Evolutionary conservation across 2,888 invertebrate species (phyloP), one percentile per base, ranked within the genome.

Genomic region (Diadegma fenestrale): DNA sequence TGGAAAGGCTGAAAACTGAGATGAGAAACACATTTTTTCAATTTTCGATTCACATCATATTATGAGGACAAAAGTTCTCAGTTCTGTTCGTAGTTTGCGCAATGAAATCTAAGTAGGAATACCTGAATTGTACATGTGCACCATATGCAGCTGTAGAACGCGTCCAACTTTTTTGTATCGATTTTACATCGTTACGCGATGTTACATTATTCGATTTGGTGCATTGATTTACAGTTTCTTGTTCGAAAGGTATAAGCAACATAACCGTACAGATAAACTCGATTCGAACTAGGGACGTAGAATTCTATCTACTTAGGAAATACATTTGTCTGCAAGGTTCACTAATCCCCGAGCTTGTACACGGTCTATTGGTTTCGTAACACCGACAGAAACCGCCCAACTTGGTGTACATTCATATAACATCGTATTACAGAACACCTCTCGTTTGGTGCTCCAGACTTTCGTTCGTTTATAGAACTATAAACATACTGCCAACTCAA

Each of bases 211-310:
- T 63, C 33, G n/a, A 37, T 63, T 63, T 37, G n/a, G n/a, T 63
- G 37, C 51, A 51, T 71, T 17, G 19, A 71, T 51, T 51, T 71
- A 3, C n/a, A 48, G 48, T 48, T n/a, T 30, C 19, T 26, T 43
- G 17, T 51, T 22, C 12, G 17, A 30, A 37, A 14, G 17, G n/a
- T n/a, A 82, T 69, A 41, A 77, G 64, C 63, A 71, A 64, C 22
- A 63, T 82, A 64, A 41, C 26, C 61, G 51, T 43, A 41, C 12
- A 30, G 3, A 10, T 51, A 72, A 82, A 82, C 64, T 82, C 48
- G 64, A 77, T 82, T 82, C 71, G 12, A 77, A 72, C 77, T 77
- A 58, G 77, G 71, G 71, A 72, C 82, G 54, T 26, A 48, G 68
- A 76, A 51, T 82, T 77, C 69, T 51, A 64, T 61, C 66, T 66